Evolutionary conservation across 2,888 invertebrate species (phyloP).

Genomic region (Cephus pygmeus): DNA sequence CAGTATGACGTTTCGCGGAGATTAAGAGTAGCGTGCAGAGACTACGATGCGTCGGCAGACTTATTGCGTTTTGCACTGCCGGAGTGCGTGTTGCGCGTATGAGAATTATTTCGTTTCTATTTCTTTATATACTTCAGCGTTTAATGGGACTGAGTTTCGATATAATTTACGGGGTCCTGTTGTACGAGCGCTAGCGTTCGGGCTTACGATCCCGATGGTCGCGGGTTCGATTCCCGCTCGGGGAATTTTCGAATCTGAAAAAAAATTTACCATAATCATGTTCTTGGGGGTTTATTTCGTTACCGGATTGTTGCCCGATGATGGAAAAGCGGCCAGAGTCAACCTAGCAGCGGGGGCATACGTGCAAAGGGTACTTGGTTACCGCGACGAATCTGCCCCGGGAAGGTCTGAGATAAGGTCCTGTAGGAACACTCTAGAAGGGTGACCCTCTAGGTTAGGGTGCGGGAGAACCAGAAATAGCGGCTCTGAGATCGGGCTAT

Average conservation of each 20-base stretch:
- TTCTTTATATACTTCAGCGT: not conserved
- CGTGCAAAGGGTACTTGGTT: slow-evolving; percentile 37
- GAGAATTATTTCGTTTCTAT: not conserved
- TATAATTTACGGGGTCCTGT: not conserved
- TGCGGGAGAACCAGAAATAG: slow-evolving; percentile 48
- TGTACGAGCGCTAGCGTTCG: slow-evolving; percentile 27
- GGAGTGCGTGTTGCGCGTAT: not conserved
- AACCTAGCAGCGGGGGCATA: slow-evolving; percentile 42
- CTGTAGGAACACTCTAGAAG: slow-evolving; percentile 36
- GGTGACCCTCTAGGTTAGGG: slow-evolving; percentile 35
- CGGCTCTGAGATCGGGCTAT: slow-evolving; percentile 22
- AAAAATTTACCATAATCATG: not conserved
- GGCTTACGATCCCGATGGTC: slow-evolving; percentile 32
- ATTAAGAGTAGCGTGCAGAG: not conserved
- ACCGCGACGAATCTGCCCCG: slow-evolving; percentile 34
- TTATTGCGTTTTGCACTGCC: not conserved
- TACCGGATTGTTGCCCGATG: slow-evolving; percentile 29
- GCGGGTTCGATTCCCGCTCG: slow-evolving; percentile 30
- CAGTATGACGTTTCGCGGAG: not conserved
- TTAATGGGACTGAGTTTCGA: not conserved
- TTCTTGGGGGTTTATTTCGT: not conserved
- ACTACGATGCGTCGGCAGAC: not conserved
- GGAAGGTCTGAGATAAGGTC: slow-evolving; percentile 47
- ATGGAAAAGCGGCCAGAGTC: slow-evolving; percentile 38
- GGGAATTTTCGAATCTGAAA: not conserved